Evolutionary conservation across 1,140 invertebrate genomes (phyloP).

Genomic region (Argopecten irradians): DNA sequence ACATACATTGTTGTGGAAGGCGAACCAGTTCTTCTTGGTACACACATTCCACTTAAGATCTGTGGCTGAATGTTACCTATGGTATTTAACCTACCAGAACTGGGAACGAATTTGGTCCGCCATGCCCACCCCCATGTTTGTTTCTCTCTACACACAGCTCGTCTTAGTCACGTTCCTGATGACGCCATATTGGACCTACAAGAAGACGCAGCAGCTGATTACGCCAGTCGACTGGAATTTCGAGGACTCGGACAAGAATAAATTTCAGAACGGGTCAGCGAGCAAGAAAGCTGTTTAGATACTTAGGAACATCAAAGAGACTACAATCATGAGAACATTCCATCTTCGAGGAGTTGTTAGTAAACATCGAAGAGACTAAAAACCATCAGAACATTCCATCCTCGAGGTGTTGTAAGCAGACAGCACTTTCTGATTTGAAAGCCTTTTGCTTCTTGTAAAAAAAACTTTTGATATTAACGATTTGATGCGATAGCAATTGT

Average conservation of each 20-base stretch:
- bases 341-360: too few species aligned
- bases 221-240: slow-evolving; percentile 73
- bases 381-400: too few species aligned
- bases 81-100: slow-evolving; percentile 67
- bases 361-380: too few species aligned
- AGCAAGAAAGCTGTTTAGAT: slow-evolving; percentile 36
- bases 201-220: slow-evolving; percentile 73
- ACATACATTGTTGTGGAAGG: slow-evolving; percentile 66
- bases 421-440: too few species aligned
- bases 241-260: slow-evolving; percentile 59
- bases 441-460: too few species aligned
- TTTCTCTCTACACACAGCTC: slow-evolving; percentile 64
- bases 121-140: slow-evolving; percentile 66
- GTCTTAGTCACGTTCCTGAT: slow-evolving; percentile 66
- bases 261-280: slow-evolving; percentile 43
- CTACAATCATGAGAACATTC: too few species aligned
- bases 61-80: slow-evolving; percentile 68
- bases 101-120: slow-evolving; percentile 62
- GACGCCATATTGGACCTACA: slow-evolving; percentile 76
- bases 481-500: too few species aligned
- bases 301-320: neutral
- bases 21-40: slow-evolving; percentile 71
- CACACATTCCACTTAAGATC: slow-evolving; percentile 73
- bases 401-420: too few species aligned
- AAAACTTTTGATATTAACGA: too few species aligned